A percentile compares a stretch with the other conserved stretches of the same genome.
phyloP scores from a whole-genome alignment of 2,888 invertebrate species.

The Neoaliturus tenellus region DNA sequence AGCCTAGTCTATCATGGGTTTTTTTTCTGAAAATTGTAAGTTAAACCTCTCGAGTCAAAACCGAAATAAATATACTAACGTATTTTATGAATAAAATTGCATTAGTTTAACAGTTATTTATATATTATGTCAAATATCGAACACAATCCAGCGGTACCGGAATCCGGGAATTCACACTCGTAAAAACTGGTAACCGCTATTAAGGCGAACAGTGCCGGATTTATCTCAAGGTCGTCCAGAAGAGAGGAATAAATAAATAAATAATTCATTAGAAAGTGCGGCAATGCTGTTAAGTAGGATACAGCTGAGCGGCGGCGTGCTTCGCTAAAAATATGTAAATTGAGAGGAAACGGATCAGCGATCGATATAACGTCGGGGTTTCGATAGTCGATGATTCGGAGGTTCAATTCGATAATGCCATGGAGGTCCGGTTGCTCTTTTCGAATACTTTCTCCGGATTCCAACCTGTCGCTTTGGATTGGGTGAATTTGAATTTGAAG shows the following conservation, averaged over 20 bases:
- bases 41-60: too few relatives aligned
- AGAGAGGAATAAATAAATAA: slow-evolving; percentile 47
- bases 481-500: too few relatives aligned
- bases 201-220: not conserved
- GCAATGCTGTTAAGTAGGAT: not conserved
- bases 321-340: slow-evolving; percentile 48
- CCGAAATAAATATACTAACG: too few relatives aligned
- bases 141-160: too few relatives aligned
- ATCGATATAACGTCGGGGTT: slow-evolving; percentile 17
- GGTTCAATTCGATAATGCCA: not conserved
- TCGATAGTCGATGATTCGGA: slow-evolving; percentile 1
- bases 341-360: slow-evolving; percentile 32
- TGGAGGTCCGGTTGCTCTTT: not conserved
- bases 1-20: too few relatives aligned
- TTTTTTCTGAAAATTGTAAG: too few relatives aligned
- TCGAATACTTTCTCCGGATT: not conserved
- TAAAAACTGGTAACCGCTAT: not conserved
- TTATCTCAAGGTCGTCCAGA: slow-evolving; percentile 34
- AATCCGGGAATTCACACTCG: too few relatives aligned
- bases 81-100: too few relatives aligned
- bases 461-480: not conserved
- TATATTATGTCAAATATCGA: too few relatives aligned
- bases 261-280: slow-evolving; percentile 38
- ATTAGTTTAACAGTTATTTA: too few relatives aligned
- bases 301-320: slow-evolving; percentile 12